Base-by-base conservation (phyloP, 2,888 invertebrate species). In the Netelia fuscicornis region DNA sequence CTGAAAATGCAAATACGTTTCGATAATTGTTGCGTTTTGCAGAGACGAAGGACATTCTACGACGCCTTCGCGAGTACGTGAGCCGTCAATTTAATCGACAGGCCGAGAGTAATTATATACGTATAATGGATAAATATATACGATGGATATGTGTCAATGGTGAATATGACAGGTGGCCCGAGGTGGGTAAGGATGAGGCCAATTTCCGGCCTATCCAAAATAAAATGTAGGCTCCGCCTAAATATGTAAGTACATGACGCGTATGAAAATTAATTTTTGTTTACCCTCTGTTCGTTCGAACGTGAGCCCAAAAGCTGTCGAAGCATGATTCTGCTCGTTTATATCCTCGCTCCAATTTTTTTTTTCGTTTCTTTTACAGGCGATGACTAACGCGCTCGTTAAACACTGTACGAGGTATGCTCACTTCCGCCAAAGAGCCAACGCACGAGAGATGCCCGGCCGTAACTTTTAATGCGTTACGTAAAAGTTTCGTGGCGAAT, bases 261-360 rank as follows among this genome's bases (percentile, higher is more conserved):
- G 67, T 72, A 58, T 10, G 52, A 13, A 72, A 23, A n/a, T 5
- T 48, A 20, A 70, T 83, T 56, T 77, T 54, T 58, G 42, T 67
- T 83, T 81, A 82, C 81, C 85, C 85, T 70, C 44, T 6, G 37
- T 6, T 70, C 81, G 48, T 78, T 82, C 17, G 78, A 23, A 10
- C 85, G 85, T n/a, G 85, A 75, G 58, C 75, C 82, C 74, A 85
- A 71, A 71, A 85, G 85, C 71, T 85, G 85, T 65, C 81, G 85
- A 60, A 85, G 81, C 84, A 85, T 85, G 37, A 52, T 67, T 30
- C 23, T 20, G 6, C 54, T 8, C 54, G 54, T 54, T 54, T 54
- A 37, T 37, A 54, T 8, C 20, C 58, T 17, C 58, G 58, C n/a
- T 17, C 58, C 58, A 20, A 5, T 58, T 58, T 60, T 44, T 56